A percentile compares a stretch with the other conserved stretches of the same genome.
Conservation (phyloP, 2,797 vertebrate species). For the Glyptemys insculpta region DNA sequence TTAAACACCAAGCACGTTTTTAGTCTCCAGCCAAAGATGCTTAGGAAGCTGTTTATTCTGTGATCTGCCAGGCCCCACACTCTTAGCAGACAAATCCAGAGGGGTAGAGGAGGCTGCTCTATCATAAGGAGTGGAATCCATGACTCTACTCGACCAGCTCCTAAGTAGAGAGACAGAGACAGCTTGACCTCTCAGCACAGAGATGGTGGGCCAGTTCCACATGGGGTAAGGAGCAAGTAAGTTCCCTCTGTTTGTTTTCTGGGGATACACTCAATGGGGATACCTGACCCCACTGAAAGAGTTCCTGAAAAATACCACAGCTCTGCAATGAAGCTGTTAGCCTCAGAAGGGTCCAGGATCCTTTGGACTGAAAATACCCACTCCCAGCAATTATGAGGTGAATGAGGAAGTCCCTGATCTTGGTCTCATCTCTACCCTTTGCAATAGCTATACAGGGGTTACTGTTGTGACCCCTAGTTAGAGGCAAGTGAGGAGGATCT, state of each 20-base stretch:
- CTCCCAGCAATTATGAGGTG: not conserved
- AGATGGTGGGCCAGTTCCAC: not conserved
- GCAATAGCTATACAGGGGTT: not conserved
- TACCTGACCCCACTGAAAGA: not conserved
- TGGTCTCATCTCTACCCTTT: not conserved
- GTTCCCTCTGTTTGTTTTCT: not conserved
- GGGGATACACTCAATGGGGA: rapidly evolving
- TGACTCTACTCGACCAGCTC: not conserved
- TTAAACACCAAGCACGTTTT: not conserved
- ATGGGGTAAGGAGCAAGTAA: rapidly evolving
- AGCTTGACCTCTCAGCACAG: not conserved
- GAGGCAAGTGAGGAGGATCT: not conserved
- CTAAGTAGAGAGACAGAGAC: not conserved
- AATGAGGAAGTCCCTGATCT: not conserved
- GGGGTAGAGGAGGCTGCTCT: not conserved
- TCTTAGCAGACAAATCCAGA: not conserved
- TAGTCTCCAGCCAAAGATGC: not conserved
- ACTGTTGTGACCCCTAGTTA: not conserved
- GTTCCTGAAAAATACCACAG: not conserved
- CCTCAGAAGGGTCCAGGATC: not conserved
- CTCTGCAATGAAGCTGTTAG: not conserved
- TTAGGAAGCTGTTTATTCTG: not conserved
- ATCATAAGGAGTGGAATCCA: rapidly evolving
- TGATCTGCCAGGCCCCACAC: not conserved
- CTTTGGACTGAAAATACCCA: not conserved